phyloP scores from a whole-genome alignment of 1,140 invertebrate genomes.

The Bombus picipes region DNA sequence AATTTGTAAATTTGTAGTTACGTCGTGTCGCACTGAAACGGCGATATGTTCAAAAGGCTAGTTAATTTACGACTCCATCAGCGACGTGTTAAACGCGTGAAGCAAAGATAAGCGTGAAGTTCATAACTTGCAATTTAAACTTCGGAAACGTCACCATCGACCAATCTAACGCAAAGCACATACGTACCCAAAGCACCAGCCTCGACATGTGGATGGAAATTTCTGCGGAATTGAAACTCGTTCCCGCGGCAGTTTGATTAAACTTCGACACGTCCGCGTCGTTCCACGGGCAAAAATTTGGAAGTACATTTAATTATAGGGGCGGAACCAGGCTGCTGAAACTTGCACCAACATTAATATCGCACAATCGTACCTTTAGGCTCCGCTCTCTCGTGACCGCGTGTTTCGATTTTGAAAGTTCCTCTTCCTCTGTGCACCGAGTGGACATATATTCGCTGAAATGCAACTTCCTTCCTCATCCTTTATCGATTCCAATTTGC shows the following conservation, averaged over 20 bases:
- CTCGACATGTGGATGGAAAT: slow-evolving; percentile 6
- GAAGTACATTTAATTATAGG: slow-evolving; percentile 23
- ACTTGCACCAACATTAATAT: slow-evolving; percentile 16
- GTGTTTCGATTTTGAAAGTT: slow-evolving; percentile 2
- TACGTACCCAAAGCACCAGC: not conserved
- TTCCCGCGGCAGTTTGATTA: slow-evolving; percentile 29
- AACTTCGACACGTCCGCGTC: not conserved
- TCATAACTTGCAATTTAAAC: not conserved
- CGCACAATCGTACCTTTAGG: not conserved
- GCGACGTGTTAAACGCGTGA: not conserved
- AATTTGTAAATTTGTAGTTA: no score
- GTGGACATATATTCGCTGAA: not conserved
- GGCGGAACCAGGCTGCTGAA: not conserved
- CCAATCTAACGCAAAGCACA: not conserved
- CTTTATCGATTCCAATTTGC: slow-evolving; percentile 30
- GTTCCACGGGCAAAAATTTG: slow-evolving; percentile 2
- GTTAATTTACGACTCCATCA: no score
- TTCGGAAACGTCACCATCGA: not conserved
- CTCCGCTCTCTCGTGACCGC: not conserved
- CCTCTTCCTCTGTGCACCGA: no score
- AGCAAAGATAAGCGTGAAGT: not conserved
- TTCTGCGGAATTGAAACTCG: slow-evolving; percentile 17
- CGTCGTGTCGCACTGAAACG: no score
- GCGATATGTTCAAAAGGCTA: no score
- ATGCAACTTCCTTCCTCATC: slow-evolving; percentile 10